These are phyloP conservation scores for Steromphala cineraria DNA, from an alignment of 2,888 invertebrate genomes.

Conservation along the genomic window DNA sequence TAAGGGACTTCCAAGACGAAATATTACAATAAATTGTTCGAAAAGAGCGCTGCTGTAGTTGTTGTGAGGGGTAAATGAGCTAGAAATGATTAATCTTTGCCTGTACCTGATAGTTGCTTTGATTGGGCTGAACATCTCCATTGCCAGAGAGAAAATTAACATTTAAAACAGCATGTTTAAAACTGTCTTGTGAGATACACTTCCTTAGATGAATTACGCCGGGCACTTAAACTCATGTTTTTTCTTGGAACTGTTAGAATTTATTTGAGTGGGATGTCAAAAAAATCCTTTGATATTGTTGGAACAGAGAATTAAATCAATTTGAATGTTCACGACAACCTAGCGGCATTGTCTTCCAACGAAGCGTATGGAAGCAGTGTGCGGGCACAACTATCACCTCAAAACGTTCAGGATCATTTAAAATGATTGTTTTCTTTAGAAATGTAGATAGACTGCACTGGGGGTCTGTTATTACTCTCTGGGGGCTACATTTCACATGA, in stretches of 20 bases:
- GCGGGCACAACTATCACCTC: neutral
- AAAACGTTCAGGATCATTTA: neutral
- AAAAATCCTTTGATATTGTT: neutral
- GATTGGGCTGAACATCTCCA: too few species aligned
- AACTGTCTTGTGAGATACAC: neutral
- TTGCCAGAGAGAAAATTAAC: neutral
- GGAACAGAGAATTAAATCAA: slow-evolving; percentile 4
- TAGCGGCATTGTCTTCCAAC: neutral
- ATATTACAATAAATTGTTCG: too few species aligned
- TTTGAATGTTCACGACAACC: neutral
- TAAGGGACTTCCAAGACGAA: too few species aligned
- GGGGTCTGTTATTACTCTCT: neutral
- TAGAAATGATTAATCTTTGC: too few species aligned
- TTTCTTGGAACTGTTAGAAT: neutral
- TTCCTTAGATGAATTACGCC: neutral
- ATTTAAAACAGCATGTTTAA: neutral
- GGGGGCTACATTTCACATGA: neutral
- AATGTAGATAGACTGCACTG: neutral
- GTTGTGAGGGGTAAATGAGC: too few species aligned
- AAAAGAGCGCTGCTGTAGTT: too few species aligned
- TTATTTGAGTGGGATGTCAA: neutral
- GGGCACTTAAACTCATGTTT: neutral
- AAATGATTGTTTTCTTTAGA: neutral
- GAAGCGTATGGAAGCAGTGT: neutral
- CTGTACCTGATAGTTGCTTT: too few species aligned